These are phyloP conservation scores for Euphydryas editha DNA, from an alignment of 2,888 invertebrate genomes.

Conservation along the genomic window DNA sequence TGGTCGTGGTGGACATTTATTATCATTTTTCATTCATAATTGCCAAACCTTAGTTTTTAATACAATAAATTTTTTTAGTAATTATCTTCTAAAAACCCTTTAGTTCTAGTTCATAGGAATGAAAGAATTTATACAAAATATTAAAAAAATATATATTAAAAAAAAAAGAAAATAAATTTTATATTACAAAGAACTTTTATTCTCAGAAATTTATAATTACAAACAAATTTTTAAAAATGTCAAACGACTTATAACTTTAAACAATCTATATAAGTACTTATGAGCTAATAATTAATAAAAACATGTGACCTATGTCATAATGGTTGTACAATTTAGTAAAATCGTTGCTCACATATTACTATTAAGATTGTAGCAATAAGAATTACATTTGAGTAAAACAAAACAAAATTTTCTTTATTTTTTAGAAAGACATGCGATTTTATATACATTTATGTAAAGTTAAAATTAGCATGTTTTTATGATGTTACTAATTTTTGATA, in stretches of 20 bases:
- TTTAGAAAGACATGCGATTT: not conserved
- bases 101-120: too few species aligned
- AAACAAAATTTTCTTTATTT: not conserved
- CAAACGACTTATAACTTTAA: constrained; percentile 20
- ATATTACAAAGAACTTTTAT: constrained; percentile 39
- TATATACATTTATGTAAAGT: not conserved
- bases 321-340: not conserved
- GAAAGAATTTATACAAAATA: too few species aligned
- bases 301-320: not conserved
- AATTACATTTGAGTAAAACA: not conserved
- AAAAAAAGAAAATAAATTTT: constrained; percentile 38
- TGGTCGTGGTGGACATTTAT: too few species aligned
- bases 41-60: too few species aligned
- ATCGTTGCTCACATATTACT: not conserved
- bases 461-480: constrained; percentile 37
- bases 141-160: too few species aligned
- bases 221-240: constrained; percentile 47
- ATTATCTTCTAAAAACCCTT: too few species aligned
- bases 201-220: constrained; percentile 41
- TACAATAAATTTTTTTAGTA: too few species aligned
- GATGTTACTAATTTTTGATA: constrained; percentile 75
- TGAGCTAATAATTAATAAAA: constrained; percentile 7
- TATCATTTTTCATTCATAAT: too few species aligned
- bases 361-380: not conserved
- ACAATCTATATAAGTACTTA: constrained; percentile 4